Conservation (phyloP, 2,797 vertebrate genomes). For the Xenops minutus region DNA sequence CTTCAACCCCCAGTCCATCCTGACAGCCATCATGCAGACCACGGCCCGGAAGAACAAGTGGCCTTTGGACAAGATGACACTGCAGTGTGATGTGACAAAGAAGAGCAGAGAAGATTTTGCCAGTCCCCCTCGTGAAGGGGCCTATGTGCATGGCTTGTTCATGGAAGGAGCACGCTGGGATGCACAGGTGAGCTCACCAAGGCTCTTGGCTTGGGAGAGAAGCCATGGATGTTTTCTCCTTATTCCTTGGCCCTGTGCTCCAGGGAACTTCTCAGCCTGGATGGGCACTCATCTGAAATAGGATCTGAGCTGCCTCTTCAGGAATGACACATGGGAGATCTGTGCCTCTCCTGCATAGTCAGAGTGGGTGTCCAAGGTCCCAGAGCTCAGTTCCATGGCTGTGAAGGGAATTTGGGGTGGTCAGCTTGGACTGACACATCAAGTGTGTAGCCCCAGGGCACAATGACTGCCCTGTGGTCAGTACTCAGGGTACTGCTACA, state of each 20-base stretch:
- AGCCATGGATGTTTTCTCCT: background rate
- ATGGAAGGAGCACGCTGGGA: conserved; percentile 97
- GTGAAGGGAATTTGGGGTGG: background rate
- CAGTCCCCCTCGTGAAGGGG: conserved; percentile 88
- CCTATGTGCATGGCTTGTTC: conserved; percentile 88
- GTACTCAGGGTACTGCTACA: background rate
- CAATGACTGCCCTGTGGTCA: background rate
- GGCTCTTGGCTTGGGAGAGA: background rate
- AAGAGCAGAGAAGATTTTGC: conserved; percentile 87
- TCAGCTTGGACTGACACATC: background rate
- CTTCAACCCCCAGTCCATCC: conserved; percentile 95
- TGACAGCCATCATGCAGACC: conserved; percentile 95
- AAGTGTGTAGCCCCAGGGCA: background rate
- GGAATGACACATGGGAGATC: background rate
- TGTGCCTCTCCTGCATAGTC: background rate
- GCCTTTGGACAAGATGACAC: conserved; percentile 91
- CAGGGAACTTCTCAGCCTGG: background rate
- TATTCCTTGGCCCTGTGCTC: too few species aligned
- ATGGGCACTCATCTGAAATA: background rate
- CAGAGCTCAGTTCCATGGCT: background rate
- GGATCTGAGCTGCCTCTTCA: background rate
- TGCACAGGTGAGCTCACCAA: conserved; percentile 69
- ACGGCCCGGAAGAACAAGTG: conserved; percentile 85
- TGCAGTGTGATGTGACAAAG: conserved; percentile 94
- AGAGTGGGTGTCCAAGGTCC: background rate